A percentile compares a stretch with the other conserved stretches of the same genome.
phyloP scores from a whole-genome alignment of 2,797 vertebrate genomes.

The Peromyscus nudipes region DNA sequence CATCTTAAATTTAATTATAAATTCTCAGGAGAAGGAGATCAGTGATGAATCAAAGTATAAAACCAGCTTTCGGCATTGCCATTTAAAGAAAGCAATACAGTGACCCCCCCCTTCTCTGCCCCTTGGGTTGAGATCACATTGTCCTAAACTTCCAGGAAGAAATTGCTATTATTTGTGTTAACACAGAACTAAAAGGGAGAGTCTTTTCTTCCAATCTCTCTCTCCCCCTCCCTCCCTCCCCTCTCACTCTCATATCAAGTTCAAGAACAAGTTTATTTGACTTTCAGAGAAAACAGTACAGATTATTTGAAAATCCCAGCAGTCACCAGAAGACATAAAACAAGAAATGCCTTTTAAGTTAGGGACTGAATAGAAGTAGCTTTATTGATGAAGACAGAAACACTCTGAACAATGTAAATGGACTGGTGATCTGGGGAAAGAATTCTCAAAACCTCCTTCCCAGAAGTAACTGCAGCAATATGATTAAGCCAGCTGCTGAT shows the following conservation, averaged over 20 bases:
- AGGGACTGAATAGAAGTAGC: background rate
- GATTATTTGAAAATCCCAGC: background rate
- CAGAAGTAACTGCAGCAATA: background rate
- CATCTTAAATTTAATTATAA: conserved; percentile 64
- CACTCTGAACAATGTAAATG: background rate
- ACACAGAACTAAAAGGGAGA: background rate
- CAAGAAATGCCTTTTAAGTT: background rate
- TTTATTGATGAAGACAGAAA: background rate
- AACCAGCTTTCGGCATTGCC: conserved; percentile 52
- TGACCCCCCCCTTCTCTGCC: background rate
- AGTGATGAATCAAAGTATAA: conserved; percentile 4
- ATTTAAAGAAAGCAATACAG: conserved; percentile 57
- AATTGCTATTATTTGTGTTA: conserved; percentile 18
- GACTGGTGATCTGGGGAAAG: background rate
- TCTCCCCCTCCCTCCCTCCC: rapidly evolving
- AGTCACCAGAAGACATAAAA: background rate
- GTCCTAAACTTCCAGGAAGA: conserved; percentile 17
- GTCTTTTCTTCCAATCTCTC: background rate
- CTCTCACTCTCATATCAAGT: no score
- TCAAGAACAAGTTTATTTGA: background rate
- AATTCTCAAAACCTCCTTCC: background rate
- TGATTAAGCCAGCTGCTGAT: background rate
- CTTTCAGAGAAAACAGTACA: background rate
- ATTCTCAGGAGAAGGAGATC: conserved; percentile 14
- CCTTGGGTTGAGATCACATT: background rate